phyloP scores from a whole-genome alignment of 2,888 invertebrate genomes.

The Diaprepes abbreviatus region DNA sequence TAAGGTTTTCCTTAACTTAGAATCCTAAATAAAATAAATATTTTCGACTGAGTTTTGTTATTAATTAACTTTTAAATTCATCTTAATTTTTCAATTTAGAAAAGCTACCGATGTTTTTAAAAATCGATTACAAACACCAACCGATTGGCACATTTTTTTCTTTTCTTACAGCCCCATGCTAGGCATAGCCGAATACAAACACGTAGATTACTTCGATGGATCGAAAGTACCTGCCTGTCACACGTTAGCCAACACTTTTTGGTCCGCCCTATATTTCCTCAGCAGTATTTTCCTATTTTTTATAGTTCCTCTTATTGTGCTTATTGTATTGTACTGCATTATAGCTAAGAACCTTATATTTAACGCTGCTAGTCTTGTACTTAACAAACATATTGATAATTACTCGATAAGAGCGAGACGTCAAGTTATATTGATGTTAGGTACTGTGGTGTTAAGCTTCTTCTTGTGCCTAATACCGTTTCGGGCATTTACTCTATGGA shows the following conservation, averaged over 20 bases:
- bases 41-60: too few relatives aligned
- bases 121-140: neutral
- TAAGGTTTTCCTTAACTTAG: too few relatives aligned
- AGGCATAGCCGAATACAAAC: conserved; percentile 81
- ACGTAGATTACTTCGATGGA: conserved; percentile 79
- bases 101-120: neutral
- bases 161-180: conserved; percentile 83
- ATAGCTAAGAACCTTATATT: conserved; percentile 88
- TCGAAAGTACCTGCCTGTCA: conserved; percentile 81
- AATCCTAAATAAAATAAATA: too few relatives aligned
- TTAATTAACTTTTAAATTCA: too few relatives aligned
- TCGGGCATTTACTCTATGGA: conserved; percentile 85
- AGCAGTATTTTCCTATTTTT: conserved; percentile 85
- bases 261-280: conserved; percentile 85
- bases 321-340: conserved; percentile 84
- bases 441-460: conserved; percentile 88
- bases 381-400: conserved; percentile 80
- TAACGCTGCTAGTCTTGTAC: conserved; percentile 75
- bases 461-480: conserved; percentile 92
- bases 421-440: conserved; percentile 89
- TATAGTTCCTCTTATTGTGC: conserved; percentile 82
- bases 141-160: conserved; percentile 26
- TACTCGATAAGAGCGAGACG: conserved; percentile 80
- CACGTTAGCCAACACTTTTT: conserved; percentile 81
- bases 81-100: neutral